phyloP scores from a whole-genome alignment of 2,113 vertebrate species.

The Sturnira hondurensis region DNA sequence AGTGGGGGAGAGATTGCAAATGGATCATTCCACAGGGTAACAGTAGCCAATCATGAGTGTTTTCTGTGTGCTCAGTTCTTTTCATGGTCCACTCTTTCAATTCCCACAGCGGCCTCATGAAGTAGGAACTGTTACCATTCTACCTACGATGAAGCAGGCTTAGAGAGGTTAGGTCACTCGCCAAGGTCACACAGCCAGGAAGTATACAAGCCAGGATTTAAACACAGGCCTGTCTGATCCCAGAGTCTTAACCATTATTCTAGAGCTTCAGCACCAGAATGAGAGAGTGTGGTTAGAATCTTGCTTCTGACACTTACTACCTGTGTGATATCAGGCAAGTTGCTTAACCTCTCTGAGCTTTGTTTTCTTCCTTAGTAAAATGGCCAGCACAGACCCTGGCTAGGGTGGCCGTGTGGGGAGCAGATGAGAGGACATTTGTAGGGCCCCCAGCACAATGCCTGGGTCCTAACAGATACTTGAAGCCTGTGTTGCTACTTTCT shows the following conservation, averaged over 20 bases:
- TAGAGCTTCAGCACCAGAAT: not conserved
- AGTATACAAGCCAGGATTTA: not conserved
- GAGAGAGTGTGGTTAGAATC: not conserved
- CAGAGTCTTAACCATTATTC: not conserved
- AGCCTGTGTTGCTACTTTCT: not conserved
- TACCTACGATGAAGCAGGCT: not conserved
- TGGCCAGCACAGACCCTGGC: not conserved
- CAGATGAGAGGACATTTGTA: not conserved
- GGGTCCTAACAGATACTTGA: not conserved
- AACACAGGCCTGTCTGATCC: not conserved
- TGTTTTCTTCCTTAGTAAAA: not conserved
- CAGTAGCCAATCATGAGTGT: accelerated
- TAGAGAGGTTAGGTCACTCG: not conserved
- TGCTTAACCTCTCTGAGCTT: not conserved
- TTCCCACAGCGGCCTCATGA: not conserved
- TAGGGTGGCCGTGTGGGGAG: not conserved
- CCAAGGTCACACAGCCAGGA: not conserved
- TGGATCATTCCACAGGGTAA: not conserved
- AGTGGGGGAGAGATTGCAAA: too few relatives aligned
- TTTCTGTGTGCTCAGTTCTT: not conserved
- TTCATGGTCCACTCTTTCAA: not conserved
- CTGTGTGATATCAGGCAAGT: not conserved
- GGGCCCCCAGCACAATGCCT: not conserved
- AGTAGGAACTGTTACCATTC: not conserved
- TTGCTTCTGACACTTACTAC: not conserved